phyloP scores from a whole-genome alignment of 2,797 vertebrate genomes.

The Neosilurus mollespiculum region DNA sequence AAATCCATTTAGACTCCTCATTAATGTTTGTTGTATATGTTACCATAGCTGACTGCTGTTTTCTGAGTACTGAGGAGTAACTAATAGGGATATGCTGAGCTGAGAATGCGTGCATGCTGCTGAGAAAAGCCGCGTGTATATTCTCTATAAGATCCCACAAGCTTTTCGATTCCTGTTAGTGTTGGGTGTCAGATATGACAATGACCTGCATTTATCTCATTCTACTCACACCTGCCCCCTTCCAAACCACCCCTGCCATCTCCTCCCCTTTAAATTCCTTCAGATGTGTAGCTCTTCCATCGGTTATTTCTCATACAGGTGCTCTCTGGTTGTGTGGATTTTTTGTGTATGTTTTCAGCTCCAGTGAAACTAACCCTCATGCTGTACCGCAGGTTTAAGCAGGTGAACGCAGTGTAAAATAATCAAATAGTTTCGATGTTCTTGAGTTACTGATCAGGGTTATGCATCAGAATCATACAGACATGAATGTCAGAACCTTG shows the following conservation, averaged over 20 bases:
- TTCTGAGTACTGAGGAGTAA: conserved; percentile 14
- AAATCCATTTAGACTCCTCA: background rate
- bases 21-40: background rate
- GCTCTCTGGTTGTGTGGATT: conserved; percentile 14
- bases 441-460: conserved; percentile 48
- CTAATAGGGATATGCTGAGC: conserved; percentile 37
- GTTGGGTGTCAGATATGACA: conserved; percentile 13
- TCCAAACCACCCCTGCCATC: too few species aligned
- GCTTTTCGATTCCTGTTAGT: conserved; percentile 3
- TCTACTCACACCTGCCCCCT: background rate
- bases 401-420: conserved; percentile 42
- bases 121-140: conserved; percentile 38
- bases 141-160: conserved; percentile 29
- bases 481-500: conserved; percentile 54
- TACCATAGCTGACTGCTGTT: conserved; percentile 17
- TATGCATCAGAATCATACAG: conserved; percentile 41
- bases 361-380: conserved; percentile 3
- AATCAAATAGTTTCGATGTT: conserved; percentile 34
- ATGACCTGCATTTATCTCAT: conserved; percentile 24
- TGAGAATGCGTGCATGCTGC: conserved; percentile 48
- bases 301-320: conserved; percentile 1
- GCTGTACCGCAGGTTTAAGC: conserved; percentile 36
- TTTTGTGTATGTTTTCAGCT: conserved; percentile 17
- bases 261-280: conserved; percentile 5
- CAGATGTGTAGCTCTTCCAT: background rate